Conservation (phyloP, 2,113 vertebrate species). For the Catharus bicknelli region DNA sequence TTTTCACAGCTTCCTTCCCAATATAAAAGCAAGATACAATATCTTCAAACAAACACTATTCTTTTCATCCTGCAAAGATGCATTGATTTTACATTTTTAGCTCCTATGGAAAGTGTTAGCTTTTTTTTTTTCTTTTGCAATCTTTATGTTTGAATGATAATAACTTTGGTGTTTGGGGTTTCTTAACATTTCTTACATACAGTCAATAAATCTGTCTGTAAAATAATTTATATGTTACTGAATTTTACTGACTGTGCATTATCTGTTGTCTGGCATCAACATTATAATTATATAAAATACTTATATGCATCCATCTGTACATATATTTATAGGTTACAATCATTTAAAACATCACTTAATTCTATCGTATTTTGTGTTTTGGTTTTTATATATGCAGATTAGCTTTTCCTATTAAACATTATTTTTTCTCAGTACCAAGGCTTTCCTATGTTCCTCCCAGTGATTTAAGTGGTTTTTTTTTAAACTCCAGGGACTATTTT, state of each 20-base stretch:
- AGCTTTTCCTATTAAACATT: constrained; percentile 27
- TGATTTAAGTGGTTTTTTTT: neutral
- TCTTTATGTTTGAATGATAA: neutral
- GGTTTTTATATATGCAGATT: neutral
- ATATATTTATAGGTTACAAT: constrained; percentile 42
- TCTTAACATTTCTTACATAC: neutral
- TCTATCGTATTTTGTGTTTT: neutral
- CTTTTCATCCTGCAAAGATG: neutral
- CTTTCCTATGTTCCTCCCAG: neutral
- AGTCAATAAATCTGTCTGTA: neutral
- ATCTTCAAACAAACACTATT: neutral
- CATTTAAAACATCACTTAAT: neutral
- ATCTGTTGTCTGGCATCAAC: neutral
- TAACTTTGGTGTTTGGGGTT: neutral
- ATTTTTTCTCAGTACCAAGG: neutral
- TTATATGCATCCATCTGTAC: constrained; percentile 1
- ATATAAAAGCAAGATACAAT: neutral
- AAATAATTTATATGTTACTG: neutral
- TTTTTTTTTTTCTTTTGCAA: neutral
- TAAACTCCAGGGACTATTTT: neutral
- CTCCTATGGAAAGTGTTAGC: neutral
- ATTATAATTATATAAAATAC: neutral
- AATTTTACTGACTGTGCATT: neutral
- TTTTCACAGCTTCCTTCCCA: neutral
- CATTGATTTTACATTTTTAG: neutral